These are phyloP conservation scores for Mormyrus proboscirostris DNA, from an alignment of 2,797 vertebrate genomes.

Conservation along the genomic window DNA sequence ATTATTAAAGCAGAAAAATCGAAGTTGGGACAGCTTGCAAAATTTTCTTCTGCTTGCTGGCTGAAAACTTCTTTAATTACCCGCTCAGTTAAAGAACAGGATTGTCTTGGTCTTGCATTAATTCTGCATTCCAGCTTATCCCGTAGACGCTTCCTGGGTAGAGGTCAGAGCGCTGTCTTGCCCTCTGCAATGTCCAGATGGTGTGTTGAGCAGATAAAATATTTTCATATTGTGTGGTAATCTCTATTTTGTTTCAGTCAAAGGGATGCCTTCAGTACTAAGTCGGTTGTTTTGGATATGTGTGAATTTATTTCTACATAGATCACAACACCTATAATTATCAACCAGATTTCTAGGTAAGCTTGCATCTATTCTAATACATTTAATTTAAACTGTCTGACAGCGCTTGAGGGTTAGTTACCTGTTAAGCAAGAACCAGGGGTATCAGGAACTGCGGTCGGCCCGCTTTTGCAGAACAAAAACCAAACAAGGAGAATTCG, in stretches of 20 bases:
- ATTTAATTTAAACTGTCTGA: not conserved
- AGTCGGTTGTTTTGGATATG: not conserved
- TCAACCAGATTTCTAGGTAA: not conserved
- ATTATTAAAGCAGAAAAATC: not conserved
- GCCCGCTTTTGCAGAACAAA: not conserved
- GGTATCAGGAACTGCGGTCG: not conserved
- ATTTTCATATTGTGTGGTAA: not conserved
- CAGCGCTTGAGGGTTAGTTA: not conserved
- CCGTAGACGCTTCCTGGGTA: not conserved
- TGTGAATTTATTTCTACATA: not conserved
- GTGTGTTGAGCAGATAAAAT: not conserved
- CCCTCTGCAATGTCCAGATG: not conserved
- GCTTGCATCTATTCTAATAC: not conserved
- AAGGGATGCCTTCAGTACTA: not conserved
- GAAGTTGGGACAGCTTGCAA: not conserved
- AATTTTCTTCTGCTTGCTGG: not conserved
- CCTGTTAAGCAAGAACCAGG: not conserved
- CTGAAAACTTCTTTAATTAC: not conserved
- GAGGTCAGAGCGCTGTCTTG: not conserved
- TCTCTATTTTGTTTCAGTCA: not conserved
- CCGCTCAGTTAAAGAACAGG: not conserved
- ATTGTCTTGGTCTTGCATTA: conserved; percentile 1
- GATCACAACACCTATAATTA: not conserved
- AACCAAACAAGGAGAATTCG: not conserved
- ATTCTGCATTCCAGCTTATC: conserved; percentile 8